Conservation (phyloP, 2,888 invertebrate genomes). For the Cheilosia impressa region DNA sequence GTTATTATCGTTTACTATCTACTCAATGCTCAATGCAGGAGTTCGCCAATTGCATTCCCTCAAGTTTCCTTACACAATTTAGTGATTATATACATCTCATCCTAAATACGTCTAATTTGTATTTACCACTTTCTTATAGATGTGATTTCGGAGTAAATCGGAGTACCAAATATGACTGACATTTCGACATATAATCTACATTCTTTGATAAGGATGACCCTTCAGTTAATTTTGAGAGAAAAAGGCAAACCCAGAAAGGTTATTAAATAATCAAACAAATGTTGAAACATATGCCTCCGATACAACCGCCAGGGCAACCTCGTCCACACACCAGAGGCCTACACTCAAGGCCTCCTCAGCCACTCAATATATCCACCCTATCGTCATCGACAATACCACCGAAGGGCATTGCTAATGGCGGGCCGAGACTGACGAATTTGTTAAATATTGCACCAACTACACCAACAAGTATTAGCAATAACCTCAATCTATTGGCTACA, state of each 20-base stretch:
- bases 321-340: slow-evolving; percentile 80
- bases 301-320: slow-evolving; percentile 82
- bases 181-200: slow-evolving; percentile 5
- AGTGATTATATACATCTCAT: no score
- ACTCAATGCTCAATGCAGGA: no score
- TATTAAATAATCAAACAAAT: slow-evolving; percentile 75
- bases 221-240: slow-evolving; percentile 34
- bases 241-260: slow-evolving; percentile 54
- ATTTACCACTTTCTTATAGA: slow-evolving; percentile 5
- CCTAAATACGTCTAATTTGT: no score
- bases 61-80: no score
- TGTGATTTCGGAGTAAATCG: slow-evolving; percentile 6
- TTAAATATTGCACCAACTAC: slow-evolving; percentile 79
- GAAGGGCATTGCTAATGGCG: slow-evolving; percentile 79
- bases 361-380: slow-evolving; percentile 88
- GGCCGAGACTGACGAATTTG: slow-evolving; percentile 83
- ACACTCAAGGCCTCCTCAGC: slow-evolving; percentile 85
- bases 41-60: no score
- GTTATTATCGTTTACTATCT: no score
- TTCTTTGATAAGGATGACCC: slow-evolving; percentile 54
- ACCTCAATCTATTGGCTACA: slow-evolving; percentile 62
- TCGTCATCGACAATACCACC: slow-evolving; percentile 77
- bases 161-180: slow-evolving; percentile 34
- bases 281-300: slow-evolving; percentile 79
- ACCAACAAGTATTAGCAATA: slow-evolving; percentile 77